Evolutionary conservation across 2,113 vertebrate species (phyloP).

Genomic region (Bettongia penicillata): DNA sequence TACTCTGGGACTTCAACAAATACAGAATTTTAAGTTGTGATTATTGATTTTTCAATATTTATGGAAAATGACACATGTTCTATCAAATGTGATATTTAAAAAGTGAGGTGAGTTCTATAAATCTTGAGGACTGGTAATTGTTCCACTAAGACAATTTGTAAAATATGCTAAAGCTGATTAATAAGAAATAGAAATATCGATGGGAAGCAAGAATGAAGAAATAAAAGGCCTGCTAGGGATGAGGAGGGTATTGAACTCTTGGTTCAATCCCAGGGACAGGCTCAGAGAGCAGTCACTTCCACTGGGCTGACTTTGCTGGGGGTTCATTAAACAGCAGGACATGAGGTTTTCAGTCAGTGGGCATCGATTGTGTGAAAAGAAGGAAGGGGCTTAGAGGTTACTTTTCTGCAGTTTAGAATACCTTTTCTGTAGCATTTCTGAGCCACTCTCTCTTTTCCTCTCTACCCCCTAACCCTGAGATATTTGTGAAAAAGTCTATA

Average conservation of each 20-base stretch:
- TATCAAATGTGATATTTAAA: constrained; percentile 73
- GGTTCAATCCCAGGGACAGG: background rate
- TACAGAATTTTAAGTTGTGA: constrained; percentile 61
- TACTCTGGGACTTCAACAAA: constrained; percentile 65
- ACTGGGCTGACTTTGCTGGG: background rate
- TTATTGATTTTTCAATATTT: constrained; percentile 77
- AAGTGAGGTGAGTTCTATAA: constrained; percentile 64
- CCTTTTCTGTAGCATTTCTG: constrained; percentile 9
- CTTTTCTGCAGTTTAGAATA: background rate
- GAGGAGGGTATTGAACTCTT: background rate
- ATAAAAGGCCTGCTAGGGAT: background rate
- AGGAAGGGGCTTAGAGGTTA: fast-evolving
- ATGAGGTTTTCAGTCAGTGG: background rate
- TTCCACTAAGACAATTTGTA: constrained; percentile 49
- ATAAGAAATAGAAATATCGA: constrained; percentile 68
- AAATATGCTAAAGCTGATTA: constrained; percentile 68
- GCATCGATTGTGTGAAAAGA: background rate
- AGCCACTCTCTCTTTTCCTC: background rate
- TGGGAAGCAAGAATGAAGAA: constrained; percentile 41
- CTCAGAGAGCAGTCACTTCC: background rate
- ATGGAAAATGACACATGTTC: constrained; percentile 74
- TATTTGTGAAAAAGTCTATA: background rate
- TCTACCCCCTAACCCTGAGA: background rate
- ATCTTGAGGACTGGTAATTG: constrained; percentile 13
- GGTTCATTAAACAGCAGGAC: background rate